phyloP scores from a whole-genome alignment of 2,797 vertebrate genomes.

The Diglossa cyanea region DNA sequence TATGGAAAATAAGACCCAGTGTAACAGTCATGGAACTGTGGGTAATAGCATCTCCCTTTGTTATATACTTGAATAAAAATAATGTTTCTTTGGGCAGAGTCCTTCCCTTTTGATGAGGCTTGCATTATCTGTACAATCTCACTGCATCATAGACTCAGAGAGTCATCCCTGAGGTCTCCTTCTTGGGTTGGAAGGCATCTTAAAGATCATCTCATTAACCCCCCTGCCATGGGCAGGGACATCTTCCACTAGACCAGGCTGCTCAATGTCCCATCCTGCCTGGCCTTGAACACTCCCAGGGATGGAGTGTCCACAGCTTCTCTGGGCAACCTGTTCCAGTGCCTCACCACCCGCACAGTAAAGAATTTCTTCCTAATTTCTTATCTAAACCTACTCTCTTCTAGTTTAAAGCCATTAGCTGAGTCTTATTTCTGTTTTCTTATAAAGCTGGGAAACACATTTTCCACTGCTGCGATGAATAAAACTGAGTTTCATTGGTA shows the following conservation, averaged over 20 bases:
- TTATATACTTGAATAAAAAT: neutral
- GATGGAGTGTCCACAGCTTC: rapidly evolving
- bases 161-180: neutral
- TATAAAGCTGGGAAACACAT: neutral
- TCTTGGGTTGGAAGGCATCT: neutral
- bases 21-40: neutral
- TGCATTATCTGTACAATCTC: neutral
- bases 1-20: neutral
- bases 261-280: rapidly evolving
- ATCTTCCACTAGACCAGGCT: neutral
- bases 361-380: neutral
- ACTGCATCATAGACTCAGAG: neutral
- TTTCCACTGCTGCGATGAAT: neutral
- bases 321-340: neutral
- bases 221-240: neutral
- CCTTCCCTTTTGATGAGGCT: neutral
- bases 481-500: neutral
- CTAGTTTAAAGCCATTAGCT: neutral
- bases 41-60: neutral
- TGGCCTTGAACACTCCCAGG: neutral
- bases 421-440: neutral
- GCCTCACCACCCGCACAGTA: neutral
- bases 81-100: neutral
- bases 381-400: neutral
- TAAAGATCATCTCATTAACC: neutral